phyloP scores from a whole-genome alignment of 2,797 vertebrate genomes.

The Poeciliopsis paucimaculata region DNA sequence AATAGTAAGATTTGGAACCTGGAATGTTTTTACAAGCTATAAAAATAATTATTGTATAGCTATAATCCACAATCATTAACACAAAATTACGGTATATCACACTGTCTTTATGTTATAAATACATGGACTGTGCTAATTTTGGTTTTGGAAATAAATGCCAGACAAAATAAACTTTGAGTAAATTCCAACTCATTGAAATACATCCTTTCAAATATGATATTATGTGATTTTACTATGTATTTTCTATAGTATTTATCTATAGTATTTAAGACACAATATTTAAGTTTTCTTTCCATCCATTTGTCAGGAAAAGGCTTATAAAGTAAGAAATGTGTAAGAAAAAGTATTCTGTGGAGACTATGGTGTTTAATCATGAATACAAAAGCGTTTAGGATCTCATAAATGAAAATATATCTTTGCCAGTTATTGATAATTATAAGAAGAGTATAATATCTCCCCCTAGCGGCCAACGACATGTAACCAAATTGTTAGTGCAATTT shows the following conservation, averaged over 20 bases:
- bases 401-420: not conserved
- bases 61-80: not conserved
- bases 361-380: not conserved
- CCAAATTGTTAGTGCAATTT: not conserved
- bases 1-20: not conserved
- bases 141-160: not conserved
- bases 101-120: not conserved
- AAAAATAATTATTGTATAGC: not conserved
- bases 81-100: not conserved
- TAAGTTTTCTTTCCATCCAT: not conserved
- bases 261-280: not conserved
- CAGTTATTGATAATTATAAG: not conserved
- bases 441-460: conserved; percentile 7
- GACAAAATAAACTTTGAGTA: not conserved
- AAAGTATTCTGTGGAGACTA: not conserved
- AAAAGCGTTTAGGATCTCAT: not conserved
- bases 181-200: not conserved
- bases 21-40: not conserved
- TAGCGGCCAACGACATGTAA: not conserved
- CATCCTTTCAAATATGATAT: not conserved
- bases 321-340: not conserved
- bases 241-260: not conserved
- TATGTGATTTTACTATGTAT: not conserved
- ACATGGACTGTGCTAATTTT: not conserved
- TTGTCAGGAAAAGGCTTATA: not conserved